Evolutionary conservation across 2,888 invertebrate genomes (phyloP), one percentile per base, ranked within the genome.

Genomic region (Andrena bicolor): DNA sequence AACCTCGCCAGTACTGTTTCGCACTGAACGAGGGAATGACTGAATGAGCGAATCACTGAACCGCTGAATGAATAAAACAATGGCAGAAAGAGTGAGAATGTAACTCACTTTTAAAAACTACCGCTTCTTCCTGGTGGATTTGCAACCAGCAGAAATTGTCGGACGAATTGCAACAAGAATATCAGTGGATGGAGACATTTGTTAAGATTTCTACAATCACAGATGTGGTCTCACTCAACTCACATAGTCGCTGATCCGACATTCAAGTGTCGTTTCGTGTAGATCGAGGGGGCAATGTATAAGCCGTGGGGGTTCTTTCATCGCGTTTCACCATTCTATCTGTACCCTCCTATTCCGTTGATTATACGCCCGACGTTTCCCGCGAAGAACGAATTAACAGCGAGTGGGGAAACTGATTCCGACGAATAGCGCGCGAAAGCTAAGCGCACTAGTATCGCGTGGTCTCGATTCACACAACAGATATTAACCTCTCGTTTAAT

Each of bases 161-260:
- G 20, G n/a, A n/a, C 10, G 7, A 13, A 16, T 1, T 8, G 13
- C 0, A 8, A 1, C 8, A 23, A 10, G 53, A 53, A 23, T 53
- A 0, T 23, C 23, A 8, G 10, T 8, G 8, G 7, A 10, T 10
- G 53, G 10, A 53, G 20, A 30, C n/a, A 63, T 84, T 81, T 81
- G 73, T 84, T 28, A 49, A 84, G 65, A 72, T 77, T 68, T 61
- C 66, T 28, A n/a, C 58, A 64, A 74, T 72, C 49, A 32, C 51
- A 13, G 35, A 53, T 64, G 61, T 26, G 35, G 48, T 26, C 68
- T 79, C 82, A 56, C 70, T 85, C 76, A 84, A 82, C 76, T 78
- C 82, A 68, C 53, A 76, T 82, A 75, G 30, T 58, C 76, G 70
- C 61, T 76, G 84, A 84, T 76, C 76, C 70, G 69, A 20, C 72